Conservation (phyloP, 2,113 vertebrate genomes). For the Hepsetus odoe region DNA sequence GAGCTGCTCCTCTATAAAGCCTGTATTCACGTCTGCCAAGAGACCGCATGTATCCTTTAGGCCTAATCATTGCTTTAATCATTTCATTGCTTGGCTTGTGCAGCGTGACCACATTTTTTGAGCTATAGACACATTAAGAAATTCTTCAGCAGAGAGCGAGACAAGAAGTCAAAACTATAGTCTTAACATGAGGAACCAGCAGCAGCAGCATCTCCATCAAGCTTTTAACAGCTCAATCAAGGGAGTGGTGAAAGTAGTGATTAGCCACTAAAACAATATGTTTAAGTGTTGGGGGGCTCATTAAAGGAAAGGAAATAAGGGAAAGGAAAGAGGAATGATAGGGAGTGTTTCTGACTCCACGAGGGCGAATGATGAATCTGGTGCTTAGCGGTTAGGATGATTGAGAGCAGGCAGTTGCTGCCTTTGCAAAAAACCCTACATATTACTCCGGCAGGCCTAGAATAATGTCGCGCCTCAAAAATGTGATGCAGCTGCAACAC, state of each 20-base stretch:
- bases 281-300: not conserved
- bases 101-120: not conserved
- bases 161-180: not conserved
- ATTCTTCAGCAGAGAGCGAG: not conserved
- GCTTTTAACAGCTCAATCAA: constrained; percentile 43
- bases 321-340: not conserved
- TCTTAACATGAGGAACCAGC: constrained; percentile 3
- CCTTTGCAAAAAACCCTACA: not conserved
- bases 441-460: not conserved
- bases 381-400: not conserved
- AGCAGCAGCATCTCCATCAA: constrained; percentile 7
- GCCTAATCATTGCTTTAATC: constrained; percentile 9
- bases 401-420: not conserved
- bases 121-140: not conserved
- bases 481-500: constrained; percentile 20
- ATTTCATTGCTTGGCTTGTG: constrained; percentile 16
- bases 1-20: not conserved
- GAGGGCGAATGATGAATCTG: not conserved
- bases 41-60: not conserved
- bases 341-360: not conserved
- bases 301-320: not conserved
- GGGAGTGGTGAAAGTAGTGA: not conserved
- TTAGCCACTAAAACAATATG: constrained; percentile 4
- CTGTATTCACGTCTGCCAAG: not conserved
- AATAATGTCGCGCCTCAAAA: not conserved